Base-by-base conservation (phyloP, 35 echinoderm and acorn worm genomes). In the Acanthaster planci region DNA sequence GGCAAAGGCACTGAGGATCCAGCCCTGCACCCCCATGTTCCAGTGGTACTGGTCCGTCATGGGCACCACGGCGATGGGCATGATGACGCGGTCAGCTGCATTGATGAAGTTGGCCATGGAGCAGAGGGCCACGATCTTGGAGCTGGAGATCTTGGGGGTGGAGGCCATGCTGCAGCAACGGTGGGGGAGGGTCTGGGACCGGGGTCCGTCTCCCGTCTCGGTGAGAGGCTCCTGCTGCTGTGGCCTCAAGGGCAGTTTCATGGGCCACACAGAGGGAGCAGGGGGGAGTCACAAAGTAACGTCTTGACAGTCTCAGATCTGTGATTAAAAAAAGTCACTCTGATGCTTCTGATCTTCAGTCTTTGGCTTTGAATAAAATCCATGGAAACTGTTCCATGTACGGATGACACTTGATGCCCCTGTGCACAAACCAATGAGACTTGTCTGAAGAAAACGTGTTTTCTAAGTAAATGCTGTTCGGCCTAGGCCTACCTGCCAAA, bases 21-120 rank as follows among this genome's bases (percentile, higher is more conserved):
- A 99, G 18, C 96, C 96, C 68, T 99, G 96, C 1, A 86, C 55
- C 21, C 77, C 76, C 18, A 99, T 80, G 51, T 91, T 93, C 96
- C 96, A 99, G 19, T 81, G 67, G 50, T 91, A 99, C 1, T 76
- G 55, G 67, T 99, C 96, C 7, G 92, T 68, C 96, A 99, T 99
- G 1, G 91, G 92, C 30, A 94, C 96, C 0, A 99, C 84, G 14
- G 96, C 96, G 55, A 99, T 99, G 0, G 96, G 96, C 96, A 99
- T 99, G 76, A 99, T 99, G 10, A 94, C 92, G 39, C 96, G 88
- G 38, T 99, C 96, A 19, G 96, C 96, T 1, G 96, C 96, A 87
- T 99, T 99, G 78, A 99, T 92, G 75, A 99, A 99, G 38, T 99
- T 99, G 17, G 96, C 96, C 84, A 99, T 60, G 19, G 92, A 88